Conservation (phyloP, 2,888 invertebrate genomes). For the Allolobophora icterica region DNA sequence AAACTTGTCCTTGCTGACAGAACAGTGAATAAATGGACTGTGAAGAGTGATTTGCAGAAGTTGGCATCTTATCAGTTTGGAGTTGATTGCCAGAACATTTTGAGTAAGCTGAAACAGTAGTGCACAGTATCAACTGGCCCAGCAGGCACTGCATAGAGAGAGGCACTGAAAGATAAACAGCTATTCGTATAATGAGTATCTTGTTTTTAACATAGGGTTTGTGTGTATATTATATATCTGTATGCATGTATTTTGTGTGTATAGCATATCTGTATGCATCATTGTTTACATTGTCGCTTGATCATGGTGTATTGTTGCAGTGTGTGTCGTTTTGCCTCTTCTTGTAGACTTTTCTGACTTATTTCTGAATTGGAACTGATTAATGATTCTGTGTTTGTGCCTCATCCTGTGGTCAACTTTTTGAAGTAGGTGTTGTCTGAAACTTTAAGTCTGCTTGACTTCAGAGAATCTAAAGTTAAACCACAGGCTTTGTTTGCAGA, state of each 20-base stretch:
- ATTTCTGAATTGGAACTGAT: neutral
- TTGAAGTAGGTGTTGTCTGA: neutral
- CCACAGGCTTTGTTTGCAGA: neutral
- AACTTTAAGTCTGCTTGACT: neutral
- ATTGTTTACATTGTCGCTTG: conserved; percentile 8
- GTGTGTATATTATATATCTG: neutral
- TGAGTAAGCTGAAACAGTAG: no score
- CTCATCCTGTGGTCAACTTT: neutral
- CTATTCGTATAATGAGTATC: neutral
- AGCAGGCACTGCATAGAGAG: neutral
- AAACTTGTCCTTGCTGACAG: neutral
- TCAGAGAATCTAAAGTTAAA: neutral
- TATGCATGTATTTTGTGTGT: neutral
- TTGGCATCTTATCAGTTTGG: neutral
- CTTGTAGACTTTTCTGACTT: neutral
- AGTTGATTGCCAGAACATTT: neutral
- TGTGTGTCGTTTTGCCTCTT: neutral
- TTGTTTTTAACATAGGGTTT: neutral
- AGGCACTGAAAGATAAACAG: neutral
- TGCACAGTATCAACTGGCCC: neutral
- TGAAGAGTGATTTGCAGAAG: neutral
- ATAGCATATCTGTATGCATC: neutral
- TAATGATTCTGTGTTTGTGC: neutral
- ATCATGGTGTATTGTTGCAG: conserved; percentile 3
- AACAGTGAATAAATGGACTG: neutral